A percentile compares a stretch with the other conserved stretches of the same genome.
Conservation (phyloP, 2,888 invertebrate genomes). For the Drosophila buzzatii region DNA sequence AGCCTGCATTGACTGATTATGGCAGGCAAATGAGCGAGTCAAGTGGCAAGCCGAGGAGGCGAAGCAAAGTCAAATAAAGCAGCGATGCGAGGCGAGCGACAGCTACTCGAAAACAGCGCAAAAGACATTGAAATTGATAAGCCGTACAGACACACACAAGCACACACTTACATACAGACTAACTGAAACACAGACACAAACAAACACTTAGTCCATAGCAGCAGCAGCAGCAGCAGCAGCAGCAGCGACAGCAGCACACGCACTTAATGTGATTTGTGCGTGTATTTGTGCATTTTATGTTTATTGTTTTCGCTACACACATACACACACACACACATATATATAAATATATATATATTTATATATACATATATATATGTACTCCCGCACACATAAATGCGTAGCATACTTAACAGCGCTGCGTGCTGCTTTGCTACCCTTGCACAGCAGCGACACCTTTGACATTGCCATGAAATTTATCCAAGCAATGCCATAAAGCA, state of each 20-base stretch:
- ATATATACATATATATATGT: too few species aligned
- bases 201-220: not conserved
- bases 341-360: not conserved
- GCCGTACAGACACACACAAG: conserved; percentile 33
- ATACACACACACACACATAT: conserved; percentile 8
- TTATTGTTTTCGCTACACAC: conserved; percentile 64
- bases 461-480: conserved; percentile 25
- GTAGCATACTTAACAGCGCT: conserved; percentile 32
- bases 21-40: conserved; percentile 64
- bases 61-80: conserved; percentile 23
- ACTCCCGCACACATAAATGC: not conserved
- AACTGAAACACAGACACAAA: not conserved
- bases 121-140: conserved; percentile 67
- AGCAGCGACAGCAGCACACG: conserved; percentile 1
- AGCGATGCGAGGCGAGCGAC: conserved; percentile 8
- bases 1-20: conserved; percentile 65
- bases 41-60: conserved; percentile 47
- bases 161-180: not conserved
- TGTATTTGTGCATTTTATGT: conserved; percentile 65
- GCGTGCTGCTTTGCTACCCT: conserved; percentile 9
- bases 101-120: conserved; percentile 8
- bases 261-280: conserved; percentile 28
- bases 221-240: conserved; percentile 1
- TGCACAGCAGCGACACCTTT: conserved; percentile 26
- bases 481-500: conserved; percentile 5